Evolutionary conservation across 1,140 invertebrate species (phyloP).

Genomic region (Cydia fagiglandana): DNA sequence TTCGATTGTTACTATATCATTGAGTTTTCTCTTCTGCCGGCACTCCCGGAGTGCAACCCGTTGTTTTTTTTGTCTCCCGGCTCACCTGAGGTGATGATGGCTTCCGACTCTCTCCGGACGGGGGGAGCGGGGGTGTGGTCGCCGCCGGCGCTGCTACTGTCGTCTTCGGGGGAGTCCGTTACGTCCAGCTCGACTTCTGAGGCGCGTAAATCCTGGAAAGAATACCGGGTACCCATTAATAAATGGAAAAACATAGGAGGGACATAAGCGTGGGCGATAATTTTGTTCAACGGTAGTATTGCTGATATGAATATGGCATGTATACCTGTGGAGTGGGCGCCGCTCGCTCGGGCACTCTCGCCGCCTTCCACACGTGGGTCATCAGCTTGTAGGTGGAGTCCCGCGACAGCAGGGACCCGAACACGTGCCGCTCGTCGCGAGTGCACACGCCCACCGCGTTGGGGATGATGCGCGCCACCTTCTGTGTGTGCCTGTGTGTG

Average conservation of each 20-base stretch:
- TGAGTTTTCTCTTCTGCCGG: too few species aligned
- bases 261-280: too few species aligned
- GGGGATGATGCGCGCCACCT: slow-evolving; percentile 93
- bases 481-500: too few species aligned
- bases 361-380: slow-evolving; percentile 86
- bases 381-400: slow-evolving; percentile 93
- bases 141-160: slow-evolving; percentile 71
- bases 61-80: too few species aligned
- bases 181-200: slow-evolving; percentile 68
- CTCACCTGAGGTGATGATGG: slow-evolving; percentile 59
- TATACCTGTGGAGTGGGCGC: slow-evolving; percentile 61
- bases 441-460: slow-evolving; percentile 94
- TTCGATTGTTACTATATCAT: too few species aligned
- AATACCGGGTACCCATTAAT: neutral
- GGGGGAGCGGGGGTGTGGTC: slow-evolving; percentile 51
- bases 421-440: slow-evolving; percentile 91
- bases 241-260: too few species aligned
- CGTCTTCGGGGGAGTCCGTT: slow-evolving; percentile 74
- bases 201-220: slow-evolving; percentile 61
- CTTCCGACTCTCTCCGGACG: slow-evolving; percentile 54
- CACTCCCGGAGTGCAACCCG: too few species aligned
- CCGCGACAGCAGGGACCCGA: slow-evolving; percentile 92
- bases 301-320: too few species aligned
- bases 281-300: too few species aligned
- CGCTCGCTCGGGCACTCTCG: slow-evolving; percentile 55